A percentile compares a stretch with the other conserved stretches of the same genome.
These are phyloP conservation scores for Chromobotia macracanthus DNA, from an alignment of 2,797 vertebrate genomes.

Conservation along the genomic window DNA sequence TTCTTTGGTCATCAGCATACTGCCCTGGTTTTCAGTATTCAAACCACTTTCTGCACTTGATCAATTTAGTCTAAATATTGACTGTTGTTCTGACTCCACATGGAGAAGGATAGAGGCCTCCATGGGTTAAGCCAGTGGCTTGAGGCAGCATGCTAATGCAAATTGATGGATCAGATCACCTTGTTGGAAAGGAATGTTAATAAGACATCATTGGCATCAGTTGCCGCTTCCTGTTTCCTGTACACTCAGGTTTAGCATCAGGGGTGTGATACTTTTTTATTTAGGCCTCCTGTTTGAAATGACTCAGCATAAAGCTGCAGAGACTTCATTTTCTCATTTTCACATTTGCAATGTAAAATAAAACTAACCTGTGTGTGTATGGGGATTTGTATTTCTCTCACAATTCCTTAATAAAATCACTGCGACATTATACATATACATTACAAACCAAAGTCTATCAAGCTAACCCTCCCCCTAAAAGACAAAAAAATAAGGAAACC, in stretches of 20 bases:
- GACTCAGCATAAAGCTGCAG: conserved; percentile 16
- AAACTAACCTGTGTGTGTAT: not conserved
- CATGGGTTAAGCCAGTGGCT: conserved; percentile 32
- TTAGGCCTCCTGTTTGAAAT: not conserved
- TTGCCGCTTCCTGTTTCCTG: conserved; percentile 23
- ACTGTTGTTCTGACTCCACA: conserved; percentile 36
- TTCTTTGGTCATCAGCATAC: not conserved
- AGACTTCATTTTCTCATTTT: not conserved
- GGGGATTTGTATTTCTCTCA: not conserved
- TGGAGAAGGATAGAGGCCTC: conserved; percentile 26
- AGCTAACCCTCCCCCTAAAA: conserved; percentile 7
- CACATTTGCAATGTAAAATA: not conserved
- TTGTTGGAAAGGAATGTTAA: conserved; percentile 39
- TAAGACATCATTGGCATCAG: conserved; percentile 26
- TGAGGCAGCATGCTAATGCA: conserved; percentile 27
- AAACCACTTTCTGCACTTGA: conserved; percentile 28
- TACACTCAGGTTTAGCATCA: not conserved
- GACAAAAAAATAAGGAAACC: conserved; percentile 57
- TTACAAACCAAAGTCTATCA: conserved; percentile 7
- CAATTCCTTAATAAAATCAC: not conserved
- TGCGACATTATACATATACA: conserved; percentile 4
- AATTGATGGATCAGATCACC: conserved; percentile 31
- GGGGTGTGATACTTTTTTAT: not conserved
- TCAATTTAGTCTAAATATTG: conserved; percentile 39
- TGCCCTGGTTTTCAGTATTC: conserved; percentile 31